Base-by-base conservation (phyloP, 2,888 invertebrate species). In the Tenthredo mesomela region DNA sequence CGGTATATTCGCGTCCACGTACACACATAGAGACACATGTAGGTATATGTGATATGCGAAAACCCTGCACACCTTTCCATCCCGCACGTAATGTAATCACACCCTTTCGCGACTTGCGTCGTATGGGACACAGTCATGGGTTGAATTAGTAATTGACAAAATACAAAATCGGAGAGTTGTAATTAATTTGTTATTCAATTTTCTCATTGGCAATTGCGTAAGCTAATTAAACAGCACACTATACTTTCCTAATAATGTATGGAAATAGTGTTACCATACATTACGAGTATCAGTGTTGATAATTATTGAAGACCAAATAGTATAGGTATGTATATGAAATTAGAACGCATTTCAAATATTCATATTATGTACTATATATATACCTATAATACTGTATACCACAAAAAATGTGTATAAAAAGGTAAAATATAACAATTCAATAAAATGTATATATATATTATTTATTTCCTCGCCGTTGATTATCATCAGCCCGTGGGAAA, bases 101-200 rank as follows among this genome's bases (percentile, higher is more conserved):
- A 73, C 21, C 73, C 40, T 40, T 73, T 43, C 73, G 43, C 73
- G 21, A 73, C 73, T 43, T 43, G 73, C 43, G 73, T 43, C 9
- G 43, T 73, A 43, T 40, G 40, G 73, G 43, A 73, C 18, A 73
- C 43, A 25, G 40, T 21, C 73, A 43, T 18, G 73, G 43, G 73
- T 21, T 73, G 73, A 73, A 73, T 73, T 25, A 43, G 50, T 77
- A 77, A 77, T 77, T 10, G 25, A 77, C 29, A 10, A 50, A 77
- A 77, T 77, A 50, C 73, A 40, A 73, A 73, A 61, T 73, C 15
- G 40, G 12, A n/a, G 43, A 43, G 40, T 7, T 73, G 25, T 47
- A 43, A 73, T 73, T 50, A 77, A 50, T 77, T 50, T 54, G 33
- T 15, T 77, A 77, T 50, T 77, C n/a, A 77, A 77, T 77, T 33